A percentile compares a stretch with the other conserved stretches of the same genome.
These are phyloP conservation scores for Aromia moschata DNA, from an alignment of 2,888 invertebrate genomes.

Conservation along the genomic window DNA sequence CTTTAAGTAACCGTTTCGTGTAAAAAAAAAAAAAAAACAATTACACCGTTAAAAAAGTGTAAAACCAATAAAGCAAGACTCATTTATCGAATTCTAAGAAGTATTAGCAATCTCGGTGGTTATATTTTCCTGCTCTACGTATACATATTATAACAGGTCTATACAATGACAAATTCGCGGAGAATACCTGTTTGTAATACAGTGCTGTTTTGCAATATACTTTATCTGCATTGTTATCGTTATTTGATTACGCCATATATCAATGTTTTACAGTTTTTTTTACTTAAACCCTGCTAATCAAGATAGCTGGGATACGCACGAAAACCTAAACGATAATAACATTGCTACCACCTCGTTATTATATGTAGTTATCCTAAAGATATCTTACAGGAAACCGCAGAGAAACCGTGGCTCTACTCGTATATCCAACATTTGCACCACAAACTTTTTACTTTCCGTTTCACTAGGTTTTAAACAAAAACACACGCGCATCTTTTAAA, in stretches of 20 bases:
- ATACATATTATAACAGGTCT: too few relatives aligned
- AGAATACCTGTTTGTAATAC: background rate
- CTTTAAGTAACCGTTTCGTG: background rate
- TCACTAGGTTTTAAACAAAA: slow-evolving; percentile 8
- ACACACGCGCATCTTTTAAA: slow-evolving; percentile 13
- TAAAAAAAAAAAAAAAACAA: too few relatives aligned
- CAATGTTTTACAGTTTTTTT: background rate
- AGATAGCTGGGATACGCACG: too few relatives aligned
- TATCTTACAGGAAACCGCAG: slow-evolving; percentile 1
- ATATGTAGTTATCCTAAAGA: background rate
- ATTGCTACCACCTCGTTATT: slow-evolving; percentile 17
- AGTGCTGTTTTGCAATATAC: background rate
- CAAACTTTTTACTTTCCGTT: slow-evolving; percentile 15
- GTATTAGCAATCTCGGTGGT: background rate
- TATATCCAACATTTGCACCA: slow-evolving; percentile 24
- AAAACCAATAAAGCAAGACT: too few relatives aligned
- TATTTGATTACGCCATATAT: background rate
- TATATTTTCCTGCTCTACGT: too few relatives aligned
- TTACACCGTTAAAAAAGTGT: too few relatives aligned
- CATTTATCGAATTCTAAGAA: too few relatives aligned
- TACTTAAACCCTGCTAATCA: too few relatives aligned
- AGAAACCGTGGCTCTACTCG: too few relatives aligned
- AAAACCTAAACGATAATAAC: too few relatives aligned
- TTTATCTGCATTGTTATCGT: background rate
- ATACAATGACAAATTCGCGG: too few relatives aligned